Conservation (phyloP, 2,888 invertebrate genomes). For the Agrotis ipsilon region DNA sequence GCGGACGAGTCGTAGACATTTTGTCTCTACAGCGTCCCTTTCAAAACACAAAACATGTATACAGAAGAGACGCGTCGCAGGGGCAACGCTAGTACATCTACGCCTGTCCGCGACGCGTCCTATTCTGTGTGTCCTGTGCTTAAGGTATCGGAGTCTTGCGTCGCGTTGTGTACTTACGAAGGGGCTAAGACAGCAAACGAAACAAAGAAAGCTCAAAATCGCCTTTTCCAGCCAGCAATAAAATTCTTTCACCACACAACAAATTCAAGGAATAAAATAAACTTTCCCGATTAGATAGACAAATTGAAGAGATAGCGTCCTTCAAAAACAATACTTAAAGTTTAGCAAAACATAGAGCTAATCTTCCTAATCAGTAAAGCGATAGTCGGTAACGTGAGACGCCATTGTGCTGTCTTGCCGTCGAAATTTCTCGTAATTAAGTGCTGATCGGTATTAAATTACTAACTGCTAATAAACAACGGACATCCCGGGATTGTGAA, state of each 20-base stretch:
- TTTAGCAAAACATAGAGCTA: constrained; percentile 68
- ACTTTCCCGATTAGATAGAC: constrained; percentile 50
- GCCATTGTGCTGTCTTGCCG: constrained; percentile 84
- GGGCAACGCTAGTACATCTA: too few relatives aligned
- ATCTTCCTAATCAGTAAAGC: constrained; percentile 77
- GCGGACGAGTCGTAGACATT: too few relatives aligned
- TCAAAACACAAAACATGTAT: too few relatives aligned
- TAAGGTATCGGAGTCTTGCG: too few relatives aligned
- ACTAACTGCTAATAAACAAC: constrained; percentile 73
- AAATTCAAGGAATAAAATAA: constrained; percentile 45
- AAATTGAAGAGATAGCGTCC: constrained; percentile 50
- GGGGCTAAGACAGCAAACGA: too few relatives aligned
- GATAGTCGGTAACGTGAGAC: constrained; percentile 82
- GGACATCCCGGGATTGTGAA: constrained; percentile 53
- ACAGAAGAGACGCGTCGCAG: too few relatives aligned
- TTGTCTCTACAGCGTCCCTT: too few relatives aligned
- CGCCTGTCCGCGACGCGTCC: too few relatives aligned
- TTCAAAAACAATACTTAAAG: constrained; percentile 54
- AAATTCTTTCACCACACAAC: constrained; percentile 8
- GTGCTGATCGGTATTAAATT: constrained; percentile 78
- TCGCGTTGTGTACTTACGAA: too few relatives aligned
- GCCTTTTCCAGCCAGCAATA: not conserved
- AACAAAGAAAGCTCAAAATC: not conserved
- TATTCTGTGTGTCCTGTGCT: too few relatives aligned
- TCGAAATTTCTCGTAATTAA: constrained; percentile 80